A percentile compares a stretch with the other conserved stretches of the same genome.
phyloP scores from a whole-genome alignment of 1,140 invertebrate species.

The Asbolus verrucosus region DNA sequence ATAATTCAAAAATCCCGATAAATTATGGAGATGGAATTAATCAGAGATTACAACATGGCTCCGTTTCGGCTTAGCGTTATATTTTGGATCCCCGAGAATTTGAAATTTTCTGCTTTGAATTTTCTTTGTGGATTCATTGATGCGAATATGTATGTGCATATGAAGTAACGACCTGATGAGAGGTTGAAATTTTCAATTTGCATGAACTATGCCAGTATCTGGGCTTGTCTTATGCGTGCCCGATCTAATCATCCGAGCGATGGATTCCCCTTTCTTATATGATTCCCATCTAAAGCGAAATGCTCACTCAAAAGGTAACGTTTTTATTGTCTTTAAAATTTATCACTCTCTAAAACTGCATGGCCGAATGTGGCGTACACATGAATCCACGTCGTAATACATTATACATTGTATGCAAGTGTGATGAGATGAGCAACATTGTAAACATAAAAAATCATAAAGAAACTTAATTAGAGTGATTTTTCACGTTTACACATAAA shows the following conservation, averaged over 20 bases:
- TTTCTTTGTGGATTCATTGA: slow-evolving; percentile 50
- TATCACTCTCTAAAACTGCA: slow-evolving; percentile 23
- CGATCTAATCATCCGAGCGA: slow-evolving; percentile 44
- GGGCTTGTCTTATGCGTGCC: slow-evolving; percentile 40
- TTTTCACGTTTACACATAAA: not conserved
- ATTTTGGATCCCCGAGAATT: slow-evolving; percentile 45
- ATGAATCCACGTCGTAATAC: slow-evolving; percentile 9
- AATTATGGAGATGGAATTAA: slow-evolving; percentile 35
- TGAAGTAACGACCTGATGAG: slow-evolving; percentile 54
- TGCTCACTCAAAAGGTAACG: slow-evolving; percentile 37
- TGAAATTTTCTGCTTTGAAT: slow-evolving; percentile 50
- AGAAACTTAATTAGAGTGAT: no score
- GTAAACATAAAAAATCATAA: no score
- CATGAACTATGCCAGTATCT: slow-evolving; percentile 46
- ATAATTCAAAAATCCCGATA: slow-evolving; percentile 9
- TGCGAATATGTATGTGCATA: slow-evolving; percentile 54
- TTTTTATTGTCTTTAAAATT: slow-evolving; percentile 29
- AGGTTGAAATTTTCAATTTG: slow-evolving; percentile 53
- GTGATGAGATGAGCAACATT: no score
- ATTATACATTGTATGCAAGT: slow-evolving; percentile 9
- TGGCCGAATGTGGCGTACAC: slow-evolving; percentile 17
- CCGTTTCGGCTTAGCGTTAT: not conserved
- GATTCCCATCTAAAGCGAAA: slow-evolving; percentile 21
- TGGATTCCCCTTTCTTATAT: slow-evolving; percentile 23
- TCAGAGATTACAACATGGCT: slow-evolving; percentile 12